Evolutionary conservation across 2,888 invertebrate species (phyloP).

Genomic region (Sminthurides aquaticus): DNA sequence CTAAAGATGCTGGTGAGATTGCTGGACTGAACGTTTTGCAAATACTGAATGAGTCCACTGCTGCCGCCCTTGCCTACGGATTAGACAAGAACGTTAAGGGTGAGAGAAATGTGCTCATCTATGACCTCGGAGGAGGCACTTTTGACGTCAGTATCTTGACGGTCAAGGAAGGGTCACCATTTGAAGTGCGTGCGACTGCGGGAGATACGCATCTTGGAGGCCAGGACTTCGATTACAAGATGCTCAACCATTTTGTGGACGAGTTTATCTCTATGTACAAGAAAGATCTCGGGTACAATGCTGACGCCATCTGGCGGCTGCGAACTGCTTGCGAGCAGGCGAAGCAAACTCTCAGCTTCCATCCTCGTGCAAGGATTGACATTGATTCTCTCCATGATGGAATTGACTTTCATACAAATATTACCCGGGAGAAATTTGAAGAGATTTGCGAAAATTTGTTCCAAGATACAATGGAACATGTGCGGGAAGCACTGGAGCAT

Average conservation of each 20-base stretch:
- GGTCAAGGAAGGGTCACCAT: slow-evolving; percentile 54
- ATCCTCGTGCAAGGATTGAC: slow-evolving; percentile 66
- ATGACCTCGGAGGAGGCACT: slow-evolving; percentile 56
- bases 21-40: slow-evolving; percentile 75
- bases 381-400: slow-evolving; percentile 92
- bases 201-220: slow-evolving; percentile 61
- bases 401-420: slow-evolving; percentile 88
- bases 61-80: slow-evolving; percentile 79
- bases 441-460: slow-evolving; percentile 93
- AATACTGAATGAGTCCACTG: slow-evolving; percentile 85
- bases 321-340: slow-evolving; percentile 50
- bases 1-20: slow-evolving; percentile 72
- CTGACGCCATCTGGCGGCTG: slow-evolving; percentile 52
- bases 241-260: slow-evolving; percentile 34
- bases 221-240: slow-evolving; percentile 50
- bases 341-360: slow-evolving; percentile 43
- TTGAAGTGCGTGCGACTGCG: slow-evolving; percentile 61
- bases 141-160: slow-evolving; percentile 56
- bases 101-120: slow-evolving; percentile 53
- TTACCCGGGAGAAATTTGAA: slow-evolving; percentile 95
- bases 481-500: slow-evolving; percentile 65
- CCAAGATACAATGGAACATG: slow-evolving; percentile 53
- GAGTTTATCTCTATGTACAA: slow-evolving; percentile 37
- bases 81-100: slow-evolving; percentile 50
- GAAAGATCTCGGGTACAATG: slow-evolving; percentile 36